Base-by-base conservation (phyloP, 2,797 vertebrate genomes). In the Limnodromus scolopaceus region DNA sequence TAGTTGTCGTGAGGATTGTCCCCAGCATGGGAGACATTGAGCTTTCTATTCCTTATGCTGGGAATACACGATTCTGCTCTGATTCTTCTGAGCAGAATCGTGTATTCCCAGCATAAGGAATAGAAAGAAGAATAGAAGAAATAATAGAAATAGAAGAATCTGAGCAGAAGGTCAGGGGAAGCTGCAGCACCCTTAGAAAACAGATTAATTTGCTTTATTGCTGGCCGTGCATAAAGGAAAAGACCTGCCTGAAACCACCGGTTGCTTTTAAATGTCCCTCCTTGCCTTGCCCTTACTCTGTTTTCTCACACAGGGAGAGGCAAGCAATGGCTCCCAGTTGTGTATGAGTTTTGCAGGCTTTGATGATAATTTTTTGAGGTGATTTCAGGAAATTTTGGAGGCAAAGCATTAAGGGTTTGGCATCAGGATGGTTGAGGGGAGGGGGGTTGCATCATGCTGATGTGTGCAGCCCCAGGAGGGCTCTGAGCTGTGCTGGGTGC, bases 291-390 rank as follows among this genome's bases (percentile, higher is more conserved):
- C 53, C 15, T 28, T 4, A 2, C 6, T 34, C 25, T 1, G 0
- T 0, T 68, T 25, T 5, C n/a, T 43, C n/a, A 0, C 17, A 0
- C 0, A 0, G 10, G 6, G 22, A 19, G 28, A 55, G 38, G 28
- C 0, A 0, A 61, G 55, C 0, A 0, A 1, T 38, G 36, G 22
- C 2, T 1, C 38, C 22, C 10, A 0, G 8, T 11, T 5, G 10
- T 0, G 0, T 3, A 0, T 6, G 39, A 54, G 5, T 70, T 49
- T 11, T 25, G 2, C 16, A 30, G n/a, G 10, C 16, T 75, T 82
- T n/a, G 39, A 2, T 11, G 2, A 17, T 1, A 18, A 43, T 8
- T 30, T 61, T 32, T 36, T 24, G 0, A 9, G 7, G 17, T 8
- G 8, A 43, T 69, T 30, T 36, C 36, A 75, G 49, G 16, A 46